Evolutionary conservation across 2,113 vertebrate genomes (phyloP).

Genomic region (Poicephalus meyeri): DNA sequence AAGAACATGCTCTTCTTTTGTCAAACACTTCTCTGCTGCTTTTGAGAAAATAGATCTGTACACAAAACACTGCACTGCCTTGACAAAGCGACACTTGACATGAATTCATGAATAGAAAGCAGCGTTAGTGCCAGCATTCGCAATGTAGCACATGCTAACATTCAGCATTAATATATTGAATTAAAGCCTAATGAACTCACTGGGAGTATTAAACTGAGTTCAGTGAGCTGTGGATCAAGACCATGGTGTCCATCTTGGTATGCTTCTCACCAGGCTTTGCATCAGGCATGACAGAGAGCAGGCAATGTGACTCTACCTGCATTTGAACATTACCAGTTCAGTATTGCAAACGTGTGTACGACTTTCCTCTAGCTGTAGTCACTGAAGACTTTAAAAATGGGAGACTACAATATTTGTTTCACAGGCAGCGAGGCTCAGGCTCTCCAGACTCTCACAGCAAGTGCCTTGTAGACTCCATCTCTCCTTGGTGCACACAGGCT

Average conservation of each 20-base stretch:
- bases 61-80: not conserved
- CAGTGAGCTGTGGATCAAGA: not conserved
- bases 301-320: rapidly evolving
- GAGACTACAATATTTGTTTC: not conserved
- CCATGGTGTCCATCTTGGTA: not conserved
- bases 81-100: not conserved
- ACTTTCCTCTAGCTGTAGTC: not conserved
- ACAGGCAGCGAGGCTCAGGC: not conserved
- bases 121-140: not conserved
- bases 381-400: not conserved
- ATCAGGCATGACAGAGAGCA: not conserved
- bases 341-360: not conserved
- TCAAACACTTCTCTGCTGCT: not conserved
- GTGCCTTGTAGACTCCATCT: not conserved
- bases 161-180: not conserved
- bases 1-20: not conserved
- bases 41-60: conserved; percentile 23
- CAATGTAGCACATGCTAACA: not conserved
- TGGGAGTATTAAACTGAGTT: not conserved
- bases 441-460: not conserved
- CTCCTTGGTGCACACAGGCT: not conserved
- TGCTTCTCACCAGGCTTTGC: not conserved
- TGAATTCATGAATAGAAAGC: conserved; percentile 19
- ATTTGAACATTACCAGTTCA: not conserved
- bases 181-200: not conserved